Conservation (phyloP, 2,888 invertebrate genomes). For the Zygogramma bicolorata region DNA sequence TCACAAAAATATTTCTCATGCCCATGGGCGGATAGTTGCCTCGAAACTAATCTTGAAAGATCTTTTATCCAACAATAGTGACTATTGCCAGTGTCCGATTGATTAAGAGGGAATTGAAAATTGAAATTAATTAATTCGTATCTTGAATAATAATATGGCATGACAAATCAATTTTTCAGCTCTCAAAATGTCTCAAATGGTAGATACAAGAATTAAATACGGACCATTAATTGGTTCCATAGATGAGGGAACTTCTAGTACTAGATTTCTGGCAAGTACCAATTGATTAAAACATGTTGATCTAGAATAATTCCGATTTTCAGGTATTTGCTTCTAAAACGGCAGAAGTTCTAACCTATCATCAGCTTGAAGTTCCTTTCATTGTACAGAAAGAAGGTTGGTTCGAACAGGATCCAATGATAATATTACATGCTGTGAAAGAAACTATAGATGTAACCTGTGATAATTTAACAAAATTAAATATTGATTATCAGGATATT, state of each 20-base stretch:
- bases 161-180: too few relatives aligned
- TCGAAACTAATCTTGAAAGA: too few relatives aligned
- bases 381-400: conserved; percentile 91
- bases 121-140: too few relatives aligned
- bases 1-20: too few relatives aligned
- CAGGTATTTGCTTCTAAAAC: conserved; percentile 89
- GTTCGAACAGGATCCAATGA: conserved; percentile 94
- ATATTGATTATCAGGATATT: conserved; percentile 84
- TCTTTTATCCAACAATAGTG: too few relatives aligned
- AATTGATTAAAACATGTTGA: too few relatives aligned
- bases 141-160: too few relatives aligned
- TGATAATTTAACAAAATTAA: conserved; percentile 80
- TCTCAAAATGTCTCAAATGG: too few relatives aligned
- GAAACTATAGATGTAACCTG: conserved; percentile 89
- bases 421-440: conserved; percentile 84
- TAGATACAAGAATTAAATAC: not conserved
- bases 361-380: conserved; percentile 86
- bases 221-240: conserved; percentile 70
- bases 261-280: conserved; percentile 86
- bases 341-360: conserved; percentile 91
- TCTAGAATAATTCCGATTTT: too few relatives aligned
- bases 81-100: too few relatives aligned
- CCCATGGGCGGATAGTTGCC: too few relatives aligned
- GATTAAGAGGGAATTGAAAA: too few relatives aligned
- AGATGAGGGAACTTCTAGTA: conserved; percentile 94